A percentile compares a stretch with the other conserved stretches of the same genome.
Conservation (phyloP, 2,888 invertebrate species). For the Callosobruchus maculatus region DNA sequence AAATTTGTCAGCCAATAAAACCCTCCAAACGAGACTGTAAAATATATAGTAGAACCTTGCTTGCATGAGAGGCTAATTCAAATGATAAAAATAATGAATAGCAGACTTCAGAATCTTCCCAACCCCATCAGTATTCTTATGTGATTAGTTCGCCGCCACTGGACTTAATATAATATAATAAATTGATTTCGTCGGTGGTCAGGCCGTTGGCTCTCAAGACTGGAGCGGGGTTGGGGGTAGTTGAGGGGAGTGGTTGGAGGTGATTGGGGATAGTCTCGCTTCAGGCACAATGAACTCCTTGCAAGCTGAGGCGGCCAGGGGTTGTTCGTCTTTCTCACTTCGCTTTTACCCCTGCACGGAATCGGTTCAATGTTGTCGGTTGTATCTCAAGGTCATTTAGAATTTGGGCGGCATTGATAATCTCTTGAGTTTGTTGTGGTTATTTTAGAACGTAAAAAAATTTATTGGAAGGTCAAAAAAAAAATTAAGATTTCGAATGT, state of each 20-base stretch:
- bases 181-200: not conserved
- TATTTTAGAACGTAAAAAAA: too few species aligned
- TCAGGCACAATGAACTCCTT: not conserved
- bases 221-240: not conserved
- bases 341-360: not conserved
- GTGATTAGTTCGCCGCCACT: not conserved
- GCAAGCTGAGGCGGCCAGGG: not conserved
- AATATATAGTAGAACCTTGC: too few species aligned
- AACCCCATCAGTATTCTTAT: too few species aligned
- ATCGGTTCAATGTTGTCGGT: not conserved
- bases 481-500: too few species aligned
- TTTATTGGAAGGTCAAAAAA: too few species aligned
- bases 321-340: not conserved
- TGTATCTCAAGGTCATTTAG: not conserved
- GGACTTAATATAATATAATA: not conserved
- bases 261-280: not conserved
- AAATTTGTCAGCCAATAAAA: too few species aligned
- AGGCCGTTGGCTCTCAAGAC: not conserved
- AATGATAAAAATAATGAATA: too few species aligned
- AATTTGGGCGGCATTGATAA: too few species aligned
- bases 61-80: too few species aligned
- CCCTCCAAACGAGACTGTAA: too few species aligned
- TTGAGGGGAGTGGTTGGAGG: not conserved
- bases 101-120: too few species aligned
- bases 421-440: too few species aligned